Conservation (phyloP, 1,140 invertebrate genomes). For the Drosophila nannoptera region DNA sequence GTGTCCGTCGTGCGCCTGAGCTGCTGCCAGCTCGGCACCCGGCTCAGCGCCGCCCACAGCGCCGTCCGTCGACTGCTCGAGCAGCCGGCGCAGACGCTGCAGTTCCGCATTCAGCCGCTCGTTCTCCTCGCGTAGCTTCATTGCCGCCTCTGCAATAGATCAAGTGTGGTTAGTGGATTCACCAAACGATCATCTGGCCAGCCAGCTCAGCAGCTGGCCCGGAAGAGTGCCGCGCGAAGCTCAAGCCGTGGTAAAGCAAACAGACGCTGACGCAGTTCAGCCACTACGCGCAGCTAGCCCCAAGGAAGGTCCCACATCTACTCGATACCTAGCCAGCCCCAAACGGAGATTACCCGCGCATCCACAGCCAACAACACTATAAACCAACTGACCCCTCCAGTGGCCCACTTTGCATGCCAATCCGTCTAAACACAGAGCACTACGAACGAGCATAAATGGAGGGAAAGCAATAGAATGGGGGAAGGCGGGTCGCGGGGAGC, state of each 20-base stretch:
- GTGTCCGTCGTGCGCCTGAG: conserved; percentile 35
- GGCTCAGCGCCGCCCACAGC: conserved; percentile 71
- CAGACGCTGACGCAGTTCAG: conserved; percentile 6
- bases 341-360: background rate
- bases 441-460: conserved; percentile 26
- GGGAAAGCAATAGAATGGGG: conserved; percentile 5
- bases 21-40: conserved; percentile 49
- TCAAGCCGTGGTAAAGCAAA: conserved; percentile 54
- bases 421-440: conserved; percentile 1
- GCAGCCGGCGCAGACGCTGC: conserved; percentile 81
- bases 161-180: background rate
- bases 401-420: conserved; percentile 23
- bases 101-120: conserved; percentile 85
- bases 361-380: background rate
- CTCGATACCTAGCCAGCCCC: background rate
- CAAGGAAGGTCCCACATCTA: conserved; percentile 20
- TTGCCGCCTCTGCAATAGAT: conserved; percentile 57
- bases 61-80: conserved; percentile 79
- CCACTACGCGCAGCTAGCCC: conserved; percentile 15
- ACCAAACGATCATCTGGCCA: conserved; percentile 17
- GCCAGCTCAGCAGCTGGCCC: background rate
- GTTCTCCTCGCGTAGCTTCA: conserved; percentile 83
- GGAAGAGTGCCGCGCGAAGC: conserved; percentile 23
- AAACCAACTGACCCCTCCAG: background rate
- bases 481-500: background rate